Conservation (phyloP, 1,140 invertebrate genomes). For the Chlorops oryzae region DNA sequence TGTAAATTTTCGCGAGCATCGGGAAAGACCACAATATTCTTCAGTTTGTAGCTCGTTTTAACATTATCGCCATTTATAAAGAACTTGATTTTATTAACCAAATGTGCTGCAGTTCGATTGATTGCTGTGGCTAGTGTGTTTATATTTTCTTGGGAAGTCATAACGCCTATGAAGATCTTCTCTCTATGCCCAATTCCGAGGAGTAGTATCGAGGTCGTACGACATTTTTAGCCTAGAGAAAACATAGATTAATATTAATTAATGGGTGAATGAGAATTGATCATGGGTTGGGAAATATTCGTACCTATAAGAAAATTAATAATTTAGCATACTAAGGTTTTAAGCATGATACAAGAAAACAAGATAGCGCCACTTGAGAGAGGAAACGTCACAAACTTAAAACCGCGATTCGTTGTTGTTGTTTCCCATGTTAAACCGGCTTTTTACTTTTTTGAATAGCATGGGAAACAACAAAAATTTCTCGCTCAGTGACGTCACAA, state of each 20-base stretch:
- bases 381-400: no score
- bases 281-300: no score
- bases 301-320: no score
- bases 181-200: conserved; percentile 86
- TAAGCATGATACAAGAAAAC: no score
- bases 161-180: conserved; percentile 78
- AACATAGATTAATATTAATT: background rate
- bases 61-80: conserved; percentile 62
- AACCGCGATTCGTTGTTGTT: no score
- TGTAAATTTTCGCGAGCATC: conserved; percentile 67
- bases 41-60: conserved; percentile 61
- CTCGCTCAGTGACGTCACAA: no score
- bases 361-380: no score
- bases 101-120: conserved; percentile 71
- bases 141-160: conserved; percentile 67
- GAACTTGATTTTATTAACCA: conserved; percentile 74
- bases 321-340: no score
- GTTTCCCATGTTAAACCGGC: no score
- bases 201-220: conserved; percentile 84
- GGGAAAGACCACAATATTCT: conserved; percentile 74
- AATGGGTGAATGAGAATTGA: background rate
- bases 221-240: conserved; percentile 49
- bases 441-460: no score
- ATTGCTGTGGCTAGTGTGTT: conserved; percentile 65
- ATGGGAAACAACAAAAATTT: no score